Evolutionary conservation across 2,113 vertebrate genomes (phyloP), one percentile per base, ranked within the genome.

Genomic region (Argyrosomus japonicus): DNA sequence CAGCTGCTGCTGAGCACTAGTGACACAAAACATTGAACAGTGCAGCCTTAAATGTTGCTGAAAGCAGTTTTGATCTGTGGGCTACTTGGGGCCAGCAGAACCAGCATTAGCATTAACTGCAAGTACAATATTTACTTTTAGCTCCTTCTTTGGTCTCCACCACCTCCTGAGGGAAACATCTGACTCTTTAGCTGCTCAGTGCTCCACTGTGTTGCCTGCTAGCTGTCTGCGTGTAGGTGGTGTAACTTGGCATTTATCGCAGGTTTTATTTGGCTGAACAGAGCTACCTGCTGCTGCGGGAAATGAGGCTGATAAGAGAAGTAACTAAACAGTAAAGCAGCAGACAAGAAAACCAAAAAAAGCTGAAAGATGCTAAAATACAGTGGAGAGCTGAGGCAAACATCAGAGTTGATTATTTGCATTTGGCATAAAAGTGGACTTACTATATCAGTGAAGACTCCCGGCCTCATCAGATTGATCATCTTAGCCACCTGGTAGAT

Each of bases 401-500:
- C 36, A 8, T 40, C 36, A 8, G 36, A 40, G 36, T 9, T 8
- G 36, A 40, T 8, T 36, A 8, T 8, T 8, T 47, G 45, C 13
- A 47, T 47, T 12, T 47, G 45, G 13, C 43, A 25, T 25, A 1
- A 48, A 23, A 12, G 21, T 45, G 23, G 80, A 96, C 98, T 98
- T 94, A 99, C 98, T 79, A 99, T 97, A 91, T 99, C 97, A 94
- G 98, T 99, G 94, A 99, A 99, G 92, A 99, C 98, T 83, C 98
- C 98, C 78, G 98, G 98, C 93, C 98, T 96, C 98, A 99, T 99
- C 21, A 99, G 97, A 94, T 99, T 99, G 92, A 99, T 99, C 98
- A 99, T 99, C 95, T 99, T 99, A 77, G 98, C 97, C 95, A 99
- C 98, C 94, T 99, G 98, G 94, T 99, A 99, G 89, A 99, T 96